Base-by-base conservation (phyloP, 2,113 vertebrate species). In the Hippolais icterina region DNA sequence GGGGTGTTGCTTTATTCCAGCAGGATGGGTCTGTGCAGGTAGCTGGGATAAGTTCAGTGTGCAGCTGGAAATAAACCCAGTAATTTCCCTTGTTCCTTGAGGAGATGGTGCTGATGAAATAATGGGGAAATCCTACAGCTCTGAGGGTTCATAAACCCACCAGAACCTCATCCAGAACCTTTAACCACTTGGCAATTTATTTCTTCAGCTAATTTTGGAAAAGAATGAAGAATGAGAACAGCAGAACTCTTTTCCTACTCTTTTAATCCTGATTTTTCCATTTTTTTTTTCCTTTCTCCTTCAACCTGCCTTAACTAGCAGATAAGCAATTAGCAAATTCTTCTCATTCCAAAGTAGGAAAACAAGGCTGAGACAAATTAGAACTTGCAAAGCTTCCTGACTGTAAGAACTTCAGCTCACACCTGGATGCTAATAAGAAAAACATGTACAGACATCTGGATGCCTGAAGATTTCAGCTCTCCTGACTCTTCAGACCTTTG, bases 281-380 rank as follows among this genome's bases (percentile, higher is more conserved):
- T 57, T 75, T 41, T 39, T 63, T 41, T 86, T 75, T 72, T 41
- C 4, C 52, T 79, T 66, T 64, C 63, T 84, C 46, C 41, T 72
- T 21, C 16, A 95, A 90, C 97, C 90, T 97, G 97, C 64, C 96
- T 95, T 61, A 61, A 96, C 97, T 97, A 70, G 97, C 89, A 94
- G 93, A 74, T 91, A 89, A 1, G 74, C 69, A 96, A 93, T 97
- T 97, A 93, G 71, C 64, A 75, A 95, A 94, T 97, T 96, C 94
- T 53, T 91, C 46, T 92, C 79, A 94, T 96, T 97, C 92, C 97
- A 10, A 89, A 77, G 93, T 24, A 94, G 88, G 69, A 92, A 89
- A 96, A 86, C 89, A 93, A 82, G 90, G 79, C 87, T 75, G 80
- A 92, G 91, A 92, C 96, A 94, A 69, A 96, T 96, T 95, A 81